Evolutionary conservation across 2,113 vertebrate genomes (phyloP), one percentile per base, ranked within the genome.

Genomic region (Actenoides hombroni): DNA sequence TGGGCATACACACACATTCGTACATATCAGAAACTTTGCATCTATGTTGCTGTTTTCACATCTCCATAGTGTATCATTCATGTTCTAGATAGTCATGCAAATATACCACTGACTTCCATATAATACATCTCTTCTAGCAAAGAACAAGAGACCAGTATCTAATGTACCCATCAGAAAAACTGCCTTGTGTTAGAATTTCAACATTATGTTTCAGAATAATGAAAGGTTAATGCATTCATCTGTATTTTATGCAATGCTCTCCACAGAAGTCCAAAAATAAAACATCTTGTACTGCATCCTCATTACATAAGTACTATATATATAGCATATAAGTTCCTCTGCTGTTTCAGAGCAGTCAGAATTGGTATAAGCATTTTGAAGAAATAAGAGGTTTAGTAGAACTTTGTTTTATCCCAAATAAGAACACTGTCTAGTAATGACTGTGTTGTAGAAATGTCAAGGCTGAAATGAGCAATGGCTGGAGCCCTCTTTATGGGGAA

Each of bases 181-280:
- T 60, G 24, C 39, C 60, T 17, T 33, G 7, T 71, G 25, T 35
- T 60, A 35, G 33, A 84, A 57, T 8, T 60, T 92, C 37, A 75
- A 20, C 60, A 19, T 57, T 61, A 91, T 1, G 4, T 54, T 44
- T 49, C 70, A 61, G 85, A 94, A 74, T 53, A 57, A 63, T 40
- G n/a, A 80, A 76, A 90, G 46, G 82, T 92, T 96, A 96, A 90
- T 86, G 51, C 19, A 57, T 92, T 91, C 90, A 88, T 65, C 70
- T 89, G 56, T 60, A 87, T 89, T 90, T 95, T 64, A 42, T 64
- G n/a, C 67, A 46, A 26, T 88, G 76, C 75, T 94, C 95, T 94
- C 75, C 54, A 59, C 26, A 78, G 73, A 92, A 76, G 68, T 83
- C 91, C 88, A 95, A 96, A 95, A 96, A 97, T 93, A 92, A 96